Evolutionary conservation across 2,113 vertebrate genomes (phyloP), one percentile per base, ranked within the genome.

Genomic region (Podocnemis expansa): DNA sequence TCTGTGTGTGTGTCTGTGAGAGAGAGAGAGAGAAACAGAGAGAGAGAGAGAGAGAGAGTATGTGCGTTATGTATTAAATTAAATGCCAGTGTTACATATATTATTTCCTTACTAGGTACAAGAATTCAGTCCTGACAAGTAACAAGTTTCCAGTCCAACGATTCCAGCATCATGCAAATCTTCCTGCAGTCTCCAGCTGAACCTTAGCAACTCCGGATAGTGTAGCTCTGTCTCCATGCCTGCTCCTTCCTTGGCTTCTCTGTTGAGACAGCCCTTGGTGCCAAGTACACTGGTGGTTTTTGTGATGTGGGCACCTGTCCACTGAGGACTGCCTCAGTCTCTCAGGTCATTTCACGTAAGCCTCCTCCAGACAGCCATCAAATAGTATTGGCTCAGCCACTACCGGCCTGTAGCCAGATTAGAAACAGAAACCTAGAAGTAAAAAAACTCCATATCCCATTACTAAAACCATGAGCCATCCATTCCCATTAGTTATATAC

Each of bases 381-480:
- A 41, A 87, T 89, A 87, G 38, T 55, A 73, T 38, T 97, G 97
- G 95, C 95, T 91, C 96, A 91, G 45, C 49, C 8, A 27, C 95
- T 87, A 89, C 93, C 89, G 41, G 93, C 73, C 89, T 95, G 95
- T 93, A 97, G 97, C 96, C 95, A 89, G 86, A 95, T 96, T 96
- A 94, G 91, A 95, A 95, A 67, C 63, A 97, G 67, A 86, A 96
- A 43, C 80, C 90, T 24, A 88, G 84, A 94, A 94, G 84, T 87
- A 58, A 11, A 82, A n/a, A 88, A 93, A 95, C 82, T 93, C 83
- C 41, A 70, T 29, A 5, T 38, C 54, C 78, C 9, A 13, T 95
- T 81, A 88, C 87, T 92, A 87, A 45, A 90, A 90, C 89, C 78
- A 1, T 1, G 5, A 82, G 82, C 1, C 1, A 90, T 80, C 94